Evolutionary conservation across 1,140 invertebrate genomes (phyloP), one percentile per base, ranked within the genome.

Genomic region (Drosophila guanche): DNA sequence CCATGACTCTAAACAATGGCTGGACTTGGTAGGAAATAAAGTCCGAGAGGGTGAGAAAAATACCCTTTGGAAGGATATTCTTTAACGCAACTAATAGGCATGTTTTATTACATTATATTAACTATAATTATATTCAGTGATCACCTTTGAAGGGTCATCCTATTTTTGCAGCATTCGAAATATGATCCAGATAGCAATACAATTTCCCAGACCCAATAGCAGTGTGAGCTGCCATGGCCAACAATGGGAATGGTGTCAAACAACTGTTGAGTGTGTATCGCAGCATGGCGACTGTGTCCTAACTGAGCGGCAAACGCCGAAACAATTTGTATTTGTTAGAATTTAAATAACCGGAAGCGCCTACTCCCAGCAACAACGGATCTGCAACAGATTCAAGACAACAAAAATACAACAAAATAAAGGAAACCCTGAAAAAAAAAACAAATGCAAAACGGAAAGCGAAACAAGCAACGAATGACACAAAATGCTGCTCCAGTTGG

Each of bases 301-400:
- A 37, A 41, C 53, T 55, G 60, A 69, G 55, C 71, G 67, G 56
- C 79, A 66, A 83, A 78, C 58, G 53, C 48, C 70, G 75, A 63
- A 71, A 71, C 80, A 73, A 79, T 88, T 81, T 88, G 83, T 86
- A 81, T 86, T 86, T 88, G 77, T 85, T 81, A 81, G 73, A 63
- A 88, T 81, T 85, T 76, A 81, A 88, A 85, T 86, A 86, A 88
- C 81, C 81, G 83, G 81, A 86, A 86, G 83, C 73, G 78, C 55
- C 75, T 51, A 33, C 10, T 50, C 52, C 23, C 65, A 47, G 54
- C 48, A 40, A 46, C 66, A 60, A 47, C 54, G 70, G 48, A 70
- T 43, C 75, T 41, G 41, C 54, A 71, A 53, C 47, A 52, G 68
- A 40, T 41, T 23, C 27, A 59, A 22, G 25, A 37, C 42, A 52